Evolutionary conservation across 2,888 invertebrate species (phyloP).

Genomic region (Odontocolon sp.): DNA sequence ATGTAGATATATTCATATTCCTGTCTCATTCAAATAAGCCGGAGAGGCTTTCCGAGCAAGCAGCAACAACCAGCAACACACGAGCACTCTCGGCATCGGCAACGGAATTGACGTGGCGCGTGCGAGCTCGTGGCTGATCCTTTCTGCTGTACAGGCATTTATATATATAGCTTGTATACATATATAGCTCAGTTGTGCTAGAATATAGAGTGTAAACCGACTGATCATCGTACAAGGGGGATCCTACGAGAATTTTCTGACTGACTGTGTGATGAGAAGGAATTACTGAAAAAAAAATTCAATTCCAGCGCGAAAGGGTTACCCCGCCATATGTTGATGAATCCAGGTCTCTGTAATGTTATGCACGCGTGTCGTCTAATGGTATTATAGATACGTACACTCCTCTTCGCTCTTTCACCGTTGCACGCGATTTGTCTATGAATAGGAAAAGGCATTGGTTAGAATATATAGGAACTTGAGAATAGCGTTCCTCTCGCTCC

Average conservation of each 20-base stretch:
- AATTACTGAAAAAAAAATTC: not conserved
- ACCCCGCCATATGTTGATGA: slow-evolving; percentile 1
- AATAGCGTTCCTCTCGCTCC: not conserved
- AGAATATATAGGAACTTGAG: slow-evolving; percentile 32
- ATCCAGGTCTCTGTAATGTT: slow-evolving; percentile 31
- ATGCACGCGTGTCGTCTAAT: slow-evolving; percentile 55
- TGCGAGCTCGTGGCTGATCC: slow-evolving; percentile 57
- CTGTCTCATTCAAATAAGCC: slow-evolving; percentile 61
- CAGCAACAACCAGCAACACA: slow-evolving; percentile 17
- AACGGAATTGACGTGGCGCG: slow-evolving; percentile 59
- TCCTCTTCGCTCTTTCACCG: slow-evolving; percentile 27
- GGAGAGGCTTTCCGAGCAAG: slow-evolving; percentile 53
- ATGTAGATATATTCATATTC: slow-evolving; percentile 37
- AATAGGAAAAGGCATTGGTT: slow-evolving; percentile 40
- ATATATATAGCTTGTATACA: not conserved
- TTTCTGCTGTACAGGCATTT: slow-evolving; percentile 12
- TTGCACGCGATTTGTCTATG: slow-evolving; percentile 56
- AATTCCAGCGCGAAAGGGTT: slow-evolving; percentile 43
- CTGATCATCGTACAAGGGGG: slow-evolving; percentile 15
- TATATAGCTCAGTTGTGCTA: not conserved
- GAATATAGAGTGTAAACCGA: no score
- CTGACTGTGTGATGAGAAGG: not conserved
- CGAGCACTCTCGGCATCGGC: slow-evolving; percentile 45
- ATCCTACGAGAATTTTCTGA: slow-evolving; percentile 1
- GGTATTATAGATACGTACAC: slow-evolving; percentile 5